Conservation (phyloP, 2,113 vertebrate species). For the Rhombomys opimus region DNA sequence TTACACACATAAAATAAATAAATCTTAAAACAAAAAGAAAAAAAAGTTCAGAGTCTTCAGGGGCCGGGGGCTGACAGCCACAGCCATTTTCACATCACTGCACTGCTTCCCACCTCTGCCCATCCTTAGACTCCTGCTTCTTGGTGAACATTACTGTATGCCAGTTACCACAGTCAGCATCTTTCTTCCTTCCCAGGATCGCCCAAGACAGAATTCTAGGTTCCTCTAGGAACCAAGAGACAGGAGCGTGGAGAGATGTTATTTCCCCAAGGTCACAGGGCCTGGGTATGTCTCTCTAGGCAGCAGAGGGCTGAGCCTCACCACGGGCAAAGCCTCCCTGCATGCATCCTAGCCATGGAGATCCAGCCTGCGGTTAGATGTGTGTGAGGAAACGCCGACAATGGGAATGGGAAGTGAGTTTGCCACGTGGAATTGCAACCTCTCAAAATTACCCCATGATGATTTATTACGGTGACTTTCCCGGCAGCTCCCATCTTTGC, state of each 20-base stretch:
- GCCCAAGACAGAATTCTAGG: not conserved
- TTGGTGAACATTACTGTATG: not conserved
- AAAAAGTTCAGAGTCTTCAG: not conserved
- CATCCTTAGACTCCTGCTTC: too few species aligned
- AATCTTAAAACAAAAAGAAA: too few species aligned
- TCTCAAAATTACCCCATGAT: not conserved
- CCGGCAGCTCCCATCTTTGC: not conserved
- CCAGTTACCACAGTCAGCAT: too few species aligned
- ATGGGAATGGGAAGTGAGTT: not conserved
- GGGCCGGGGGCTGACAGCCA: not conserved
- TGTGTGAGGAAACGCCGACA: not conserved
- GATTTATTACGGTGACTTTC: not conserved
- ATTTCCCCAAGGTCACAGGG: not conserved
- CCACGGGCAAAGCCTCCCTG: not conserved
- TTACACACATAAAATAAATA: too few species aligned
- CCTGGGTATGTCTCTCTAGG: not conserved
- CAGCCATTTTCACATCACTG: not conserved
- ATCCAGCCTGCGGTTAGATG: not conserved
- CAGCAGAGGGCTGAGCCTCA: not conserved
- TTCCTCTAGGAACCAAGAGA: not conserved
- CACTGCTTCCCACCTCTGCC: not conserved
- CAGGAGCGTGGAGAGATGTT: not conserved
- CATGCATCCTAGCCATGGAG: accelerated
- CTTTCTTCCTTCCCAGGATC: not conserved
- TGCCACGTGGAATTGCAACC: not conserved